Conservation (phyloP, 2,113 vertebrate species). For the Barbus barbus region DNA sequence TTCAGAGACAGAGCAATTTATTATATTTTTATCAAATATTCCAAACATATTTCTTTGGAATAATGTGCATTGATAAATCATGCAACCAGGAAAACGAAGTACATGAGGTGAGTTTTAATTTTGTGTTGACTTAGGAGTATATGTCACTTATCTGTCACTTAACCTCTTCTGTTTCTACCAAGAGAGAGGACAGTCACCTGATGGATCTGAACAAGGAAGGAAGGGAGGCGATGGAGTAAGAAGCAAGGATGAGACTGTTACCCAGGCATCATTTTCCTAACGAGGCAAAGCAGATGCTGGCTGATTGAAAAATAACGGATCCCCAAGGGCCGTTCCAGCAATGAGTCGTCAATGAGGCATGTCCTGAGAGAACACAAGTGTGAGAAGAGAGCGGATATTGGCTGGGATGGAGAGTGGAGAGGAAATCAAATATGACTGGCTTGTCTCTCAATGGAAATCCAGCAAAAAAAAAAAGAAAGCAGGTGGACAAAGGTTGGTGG, state of each 20-base stretch:
- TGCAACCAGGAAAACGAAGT: not conserved
- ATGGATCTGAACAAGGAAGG: constrained; percentile 39
- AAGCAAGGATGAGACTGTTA: constrained; percentile 55
- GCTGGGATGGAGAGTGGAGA: constrained; percentile 44
- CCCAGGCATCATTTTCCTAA: constrained; percentile 57
- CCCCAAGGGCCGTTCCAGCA: constrained; percentile 49
- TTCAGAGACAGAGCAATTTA: not conserved
- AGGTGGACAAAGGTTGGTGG: constrained; percentile 47
- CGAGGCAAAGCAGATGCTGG: constrained; percentile 64
- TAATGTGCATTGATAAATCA: not conserved
- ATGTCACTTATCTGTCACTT: not conserved
- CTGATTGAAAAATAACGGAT: constrained; percentile 66
- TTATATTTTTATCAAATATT: not conserved
- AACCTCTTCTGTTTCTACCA: not conserved
- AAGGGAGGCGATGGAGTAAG: constrained; percentile 42
- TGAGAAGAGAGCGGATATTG: constrained; percentile 48
- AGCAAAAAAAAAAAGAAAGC: constrained; percentile 25
- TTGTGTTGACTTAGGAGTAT: not conserved
- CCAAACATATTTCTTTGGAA: not conserved
- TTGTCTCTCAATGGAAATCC: constrained; percentile 20
- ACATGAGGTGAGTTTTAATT: not conserved
- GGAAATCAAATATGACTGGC: constrained; percentile 30
- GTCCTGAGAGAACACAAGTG: constrained; percentile 51
- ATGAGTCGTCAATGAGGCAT: constrained; percentile 55
- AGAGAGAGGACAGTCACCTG: constrained; percentile 40